A percentile compares a stretch with the other conserved stretches of the same genome.
phyloP scores from a whole-genome alignment of 2,888 invertebrate species.

The Nephrotoma flavescens region DNA sequence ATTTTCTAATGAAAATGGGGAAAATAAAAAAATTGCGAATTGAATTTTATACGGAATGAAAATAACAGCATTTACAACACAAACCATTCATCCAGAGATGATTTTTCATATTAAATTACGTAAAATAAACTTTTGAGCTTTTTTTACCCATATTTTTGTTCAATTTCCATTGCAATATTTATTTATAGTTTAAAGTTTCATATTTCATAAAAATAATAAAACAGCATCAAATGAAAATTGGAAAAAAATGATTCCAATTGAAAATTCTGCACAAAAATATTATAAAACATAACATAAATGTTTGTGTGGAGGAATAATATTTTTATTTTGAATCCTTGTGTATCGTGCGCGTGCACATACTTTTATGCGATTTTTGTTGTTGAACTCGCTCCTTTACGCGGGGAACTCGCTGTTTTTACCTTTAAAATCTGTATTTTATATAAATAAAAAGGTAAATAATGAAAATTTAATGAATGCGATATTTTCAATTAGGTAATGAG shows the following conservation, averaged over 20 bases:
- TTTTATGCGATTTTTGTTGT: not conserved
- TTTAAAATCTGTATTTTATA: not conserved
- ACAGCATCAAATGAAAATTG: not conserved
- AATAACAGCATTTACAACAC: not conserved
- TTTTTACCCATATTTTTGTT: not conserved
- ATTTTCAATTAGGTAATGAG: not conserved
- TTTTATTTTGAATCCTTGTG: not conserved
- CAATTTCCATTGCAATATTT: not conserved
- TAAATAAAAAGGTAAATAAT: not conserved
- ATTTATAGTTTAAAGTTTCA: not conserved
- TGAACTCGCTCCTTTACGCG: not conserved
- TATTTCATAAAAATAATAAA: not conserved
- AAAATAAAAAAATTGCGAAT: not conserved
- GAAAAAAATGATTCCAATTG: not conserved
- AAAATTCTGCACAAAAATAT: not conserved
- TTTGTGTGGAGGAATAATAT: not conserved
- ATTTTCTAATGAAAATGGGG: not conserved
- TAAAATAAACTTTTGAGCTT: not conserved
- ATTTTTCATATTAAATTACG: not conserved
- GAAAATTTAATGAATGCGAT: not conserved
- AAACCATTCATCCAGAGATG: not conserved
- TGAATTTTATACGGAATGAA: not conserved
- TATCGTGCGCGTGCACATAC: not conserved
- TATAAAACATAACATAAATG: not conserved
- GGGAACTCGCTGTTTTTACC: too few species aligned